A percentile compares a stretch with the other conserved stretches of the same genome.
phyloP scores from a whole-genome alignment of 2,113 vertebrate species.

The Cyprinodon variegatus region DNA sequence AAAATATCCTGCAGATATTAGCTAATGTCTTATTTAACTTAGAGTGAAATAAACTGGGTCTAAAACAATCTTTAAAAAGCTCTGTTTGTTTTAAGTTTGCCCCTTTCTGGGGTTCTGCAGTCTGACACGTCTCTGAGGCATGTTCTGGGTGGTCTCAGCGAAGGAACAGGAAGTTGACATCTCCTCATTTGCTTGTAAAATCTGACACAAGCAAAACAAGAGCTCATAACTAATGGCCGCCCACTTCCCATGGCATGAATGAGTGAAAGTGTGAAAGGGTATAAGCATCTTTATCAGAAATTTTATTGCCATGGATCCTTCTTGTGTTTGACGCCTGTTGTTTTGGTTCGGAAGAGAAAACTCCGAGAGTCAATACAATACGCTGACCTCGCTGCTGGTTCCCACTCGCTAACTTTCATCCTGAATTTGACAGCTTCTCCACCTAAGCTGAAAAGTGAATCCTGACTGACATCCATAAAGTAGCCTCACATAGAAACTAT shows the following conservation, averaged over 20 bases:
- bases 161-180: slow-evolving; percentile 56
- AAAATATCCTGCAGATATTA: not conserved
- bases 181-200: slow-evolving; percentile 53
- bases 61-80: not conserved
- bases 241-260: slow-evolving; percentile 56
- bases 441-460: slow-evolving; percentile 24
- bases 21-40: not conserved
- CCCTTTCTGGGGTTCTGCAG: not conserved
- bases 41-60: no score
- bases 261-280: slow-evolving; percentile 57
- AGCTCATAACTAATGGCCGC: slow-evolving; percentile 45
- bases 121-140: not conserved
- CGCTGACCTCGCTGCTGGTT: slow-evolving; percentile 9
- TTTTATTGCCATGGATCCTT: slow-evolving; percentile 33
- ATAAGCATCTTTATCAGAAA: slow-evolving; percentile 24
- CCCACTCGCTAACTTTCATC: slow-evolving; percentile 56
- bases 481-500: slow-evolving; percentile 28
- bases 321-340: slow-evolving; percentile 58
- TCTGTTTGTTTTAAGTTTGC: not conserved
- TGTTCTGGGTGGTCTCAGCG: slow-evolving; percentile 54
- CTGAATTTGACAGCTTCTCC: slow-evolving; percentile 33
- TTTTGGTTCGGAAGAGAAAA: slow-evolving; percentile 69
- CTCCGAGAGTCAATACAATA: slow-evolving; percentile 21
- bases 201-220: slow-evolving; percentile 61
- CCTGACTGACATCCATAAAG: slow-evolving; percentile 14